Conservation (phyloP, 2,113 vertebrate species). For the Bubo bubo region DNA sequence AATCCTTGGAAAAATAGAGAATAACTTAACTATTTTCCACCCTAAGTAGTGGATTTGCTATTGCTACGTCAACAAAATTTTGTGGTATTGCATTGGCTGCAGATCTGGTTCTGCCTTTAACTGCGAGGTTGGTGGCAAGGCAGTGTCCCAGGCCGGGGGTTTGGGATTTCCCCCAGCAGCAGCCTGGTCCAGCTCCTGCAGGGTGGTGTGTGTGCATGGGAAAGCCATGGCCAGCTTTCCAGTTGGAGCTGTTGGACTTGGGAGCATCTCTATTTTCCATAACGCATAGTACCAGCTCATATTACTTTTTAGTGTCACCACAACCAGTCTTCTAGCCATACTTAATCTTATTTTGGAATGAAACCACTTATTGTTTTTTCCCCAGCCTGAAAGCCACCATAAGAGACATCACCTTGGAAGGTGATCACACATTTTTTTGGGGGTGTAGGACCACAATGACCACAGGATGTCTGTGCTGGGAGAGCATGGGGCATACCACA, state of each 20-base stretch:
- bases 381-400: not conserved
- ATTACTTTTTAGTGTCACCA: not conserved
- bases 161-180: not conserved
- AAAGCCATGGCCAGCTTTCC: not conserved
- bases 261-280: not conserved
- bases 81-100: not conserved
- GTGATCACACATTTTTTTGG: not conserved
- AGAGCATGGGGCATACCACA: no score
- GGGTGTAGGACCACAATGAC: not conserved
- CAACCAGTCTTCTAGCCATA: not conserved
- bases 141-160: fast-evolving
- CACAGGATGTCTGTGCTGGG: not conserved
- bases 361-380: not conserved
- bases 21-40: not conserved
- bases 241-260: not conserved
- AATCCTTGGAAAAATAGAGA: not conserved
- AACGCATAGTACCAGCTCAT: fast-evolving
- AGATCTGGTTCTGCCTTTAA: not conserved
- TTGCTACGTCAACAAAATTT: not conserved
- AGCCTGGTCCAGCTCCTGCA: not conserved
- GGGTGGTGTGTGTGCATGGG: not conserved
- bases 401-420: not conserved
- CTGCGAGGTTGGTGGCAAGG: not conserved
- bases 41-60: not conserved
- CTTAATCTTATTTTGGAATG: not conserved